Conservation (phyloP, 2,113 vertebrate species). For the Heterotis niloticus region DNA sequence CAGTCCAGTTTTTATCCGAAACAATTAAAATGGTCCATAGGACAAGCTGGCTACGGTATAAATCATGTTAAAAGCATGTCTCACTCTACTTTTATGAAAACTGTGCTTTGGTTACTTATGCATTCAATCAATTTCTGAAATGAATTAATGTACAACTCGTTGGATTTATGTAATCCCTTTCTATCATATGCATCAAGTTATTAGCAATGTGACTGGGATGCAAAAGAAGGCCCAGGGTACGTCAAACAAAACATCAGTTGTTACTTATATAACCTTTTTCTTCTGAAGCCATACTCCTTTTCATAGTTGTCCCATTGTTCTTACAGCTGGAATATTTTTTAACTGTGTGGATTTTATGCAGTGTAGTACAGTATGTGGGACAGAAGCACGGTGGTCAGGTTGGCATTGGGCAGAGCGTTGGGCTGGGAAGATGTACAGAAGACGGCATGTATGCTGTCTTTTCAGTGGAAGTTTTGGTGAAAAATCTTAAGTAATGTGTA, state of each 20-base stretch:
- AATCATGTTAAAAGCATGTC: neutral
- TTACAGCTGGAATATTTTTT: neutral
- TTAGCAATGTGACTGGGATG: neutral
- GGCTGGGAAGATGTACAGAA: too few relatives aligned
- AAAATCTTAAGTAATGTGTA: too few relatives aligned
- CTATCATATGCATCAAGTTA: neutral
- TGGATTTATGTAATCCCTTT: neutral
- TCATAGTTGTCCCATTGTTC: too few relatives aligned
- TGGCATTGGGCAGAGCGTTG: too few relatives aligned
- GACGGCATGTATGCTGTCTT: too few relatives aligned
- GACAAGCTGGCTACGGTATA: neutral
- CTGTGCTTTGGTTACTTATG: neutral
- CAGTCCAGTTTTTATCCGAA: neutral
- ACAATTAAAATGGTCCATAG: conserved; percentile 2
- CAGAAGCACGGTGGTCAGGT: too few relatives aligned
- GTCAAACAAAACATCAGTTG: neutral
- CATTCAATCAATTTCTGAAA: neutral
- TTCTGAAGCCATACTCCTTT: neutral
- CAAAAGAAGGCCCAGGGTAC: neutral
- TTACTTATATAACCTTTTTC: neutral
- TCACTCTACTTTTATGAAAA: neutral
- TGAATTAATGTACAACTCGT: neutral
- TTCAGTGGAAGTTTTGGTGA: too few relatives aligned
- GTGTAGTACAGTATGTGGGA: too few relatives aligned
- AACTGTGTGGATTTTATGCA: neutral